phyloP scores from a whole-genome alignment of 2,888 invertebrate genomes.

The Willowsia nigromaculata region DNA sequence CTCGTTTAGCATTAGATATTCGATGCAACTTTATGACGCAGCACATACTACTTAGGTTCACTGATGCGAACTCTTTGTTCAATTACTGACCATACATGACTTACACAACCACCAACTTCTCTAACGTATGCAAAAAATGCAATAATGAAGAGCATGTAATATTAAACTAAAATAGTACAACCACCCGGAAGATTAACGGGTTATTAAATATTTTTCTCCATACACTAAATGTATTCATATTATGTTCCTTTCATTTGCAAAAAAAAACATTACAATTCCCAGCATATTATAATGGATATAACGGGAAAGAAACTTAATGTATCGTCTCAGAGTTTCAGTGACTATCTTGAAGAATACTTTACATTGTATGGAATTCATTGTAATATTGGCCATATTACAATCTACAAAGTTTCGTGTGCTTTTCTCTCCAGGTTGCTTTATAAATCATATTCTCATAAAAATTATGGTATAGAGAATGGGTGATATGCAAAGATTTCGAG shows the following conservation, averaged over 20 bases:
- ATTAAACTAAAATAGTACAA: not conserved
- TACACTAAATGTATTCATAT: not conserved
- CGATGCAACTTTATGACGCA: not conserved
- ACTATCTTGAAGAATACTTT: not conserved
- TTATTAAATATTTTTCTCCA: not conserved
- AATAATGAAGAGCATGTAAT: not conserved
- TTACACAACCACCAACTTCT: not conserved
- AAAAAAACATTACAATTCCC: not conserved
- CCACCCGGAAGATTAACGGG: conserved; percentile 35
- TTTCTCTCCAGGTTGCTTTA: not conserved
- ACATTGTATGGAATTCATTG: too few relatives aligned
- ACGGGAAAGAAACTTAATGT: not conserved
- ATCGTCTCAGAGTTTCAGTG: not conserved
- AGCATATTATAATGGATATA: conserved; percentile 28
- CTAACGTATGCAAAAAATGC: too few relatives aligned
- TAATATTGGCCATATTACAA: too few relatives aligned
- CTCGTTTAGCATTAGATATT: not conserved
- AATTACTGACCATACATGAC: not conserved
- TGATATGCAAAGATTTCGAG: not conserved
- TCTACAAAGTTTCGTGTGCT: not conserved
- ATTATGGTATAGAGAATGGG: not conserved
- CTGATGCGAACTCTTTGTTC: not conserved
- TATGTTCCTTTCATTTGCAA: not conserved
- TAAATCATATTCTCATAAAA: not conserved
- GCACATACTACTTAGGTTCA: not conserved